Percentiles rank a stretch among this genome's conserved stretches.
Evolutionary conservation across 2,888 invertebrate genomes (phyloP).

Genomic region (Spialia ferax): DNA sequence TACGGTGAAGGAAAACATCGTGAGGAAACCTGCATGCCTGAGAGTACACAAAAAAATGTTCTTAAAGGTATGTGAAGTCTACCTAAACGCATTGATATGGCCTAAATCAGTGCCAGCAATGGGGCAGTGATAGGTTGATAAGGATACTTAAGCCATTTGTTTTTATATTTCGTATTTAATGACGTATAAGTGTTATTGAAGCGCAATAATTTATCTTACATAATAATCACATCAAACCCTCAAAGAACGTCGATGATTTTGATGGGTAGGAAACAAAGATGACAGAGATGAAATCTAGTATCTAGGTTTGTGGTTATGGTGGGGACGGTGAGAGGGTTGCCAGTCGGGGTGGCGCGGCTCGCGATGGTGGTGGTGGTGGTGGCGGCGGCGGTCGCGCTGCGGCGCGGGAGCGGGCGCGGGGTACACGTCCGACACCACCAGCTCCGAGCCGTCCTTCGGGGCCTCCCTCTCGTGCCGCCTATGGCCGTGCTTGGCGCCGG

Average conservation of each 20-base stretch:
- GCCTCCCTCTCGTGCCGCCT: slow-evolving; percentile 82
- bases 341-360: slow-evolving; percentile 83
- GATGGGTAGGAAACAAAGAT: background rate
- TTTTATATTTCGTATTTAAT: too few relatives aligned
- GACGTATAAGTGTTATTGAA: background rate
- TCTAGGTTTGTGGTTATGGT: slow-evolving; percentile 84
- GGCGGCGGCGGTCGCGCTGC: slow-evolving; percentile 87
- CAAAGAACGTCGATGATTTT: background rate
- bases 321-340: slow-evolving; percentile 85
- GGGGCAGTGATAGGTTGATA: too few relatives aligned
- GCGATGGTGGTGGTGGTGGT: slow-evolving; percentile 92
- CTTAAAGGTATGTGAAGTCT: too few relatives aligned
- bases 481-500: slow-evolving; percentile 85
- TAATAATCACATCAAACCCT: background rate
- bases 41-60: too few relatives aligned
- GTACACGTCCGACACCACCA: slow-evolving; percentile 90
- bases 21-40: too few relatives aligned
- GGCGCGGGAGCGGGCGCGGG: slow-evolving; percentile 61
- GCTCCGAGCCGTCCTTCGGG: slow-evolving; percentile 91
- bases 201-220: background rate
- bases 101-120: too few relatives aligned
- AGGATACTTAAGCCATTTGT: too few relatives aligned
- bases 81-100: too few relatives aligned
- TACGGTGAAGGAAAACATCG: too few relatives aligned
- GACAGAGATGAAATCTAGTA: slow-evolving; percentile 46